Base-by-base conservation (phyloP, 1,140 invertebrate species). In the Steinernema feltiae region DNA sequence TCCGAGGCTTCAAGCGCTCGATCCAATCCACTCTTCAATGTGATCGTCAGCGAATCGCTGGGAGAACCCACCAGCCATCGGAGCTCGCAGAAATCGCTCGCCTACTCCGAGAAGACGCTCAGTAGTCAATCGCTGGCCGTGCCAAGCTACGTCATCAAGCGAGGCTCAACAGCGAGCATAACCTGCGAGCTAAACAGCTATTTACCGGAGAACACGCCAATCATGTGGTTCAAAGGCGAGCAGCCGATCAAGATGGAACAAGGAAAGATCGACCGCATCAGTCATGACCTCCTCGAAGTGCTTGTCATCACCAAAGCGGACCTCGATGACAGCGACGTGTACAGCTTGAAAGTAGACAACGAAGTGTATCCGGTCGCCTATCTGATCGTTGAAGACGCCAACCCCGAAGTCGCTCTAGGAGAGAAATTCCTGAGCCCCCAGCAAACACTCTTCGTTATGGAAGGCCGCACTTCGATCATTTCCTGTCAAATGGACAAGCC, bases 401-500 rank as follows among this genome's bases (percentile, higher is more conserved):
- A 72, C 32, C 2, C 30, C 18, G 81, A 82, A 31, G 53, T 30
- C 12, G 70, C 69, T n/a, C 24, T 32, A 27, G 73, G 21, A 2
- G 53, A 63, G 24, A 63, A 63, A 27, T 82, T 83, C 63, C 35
- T 82, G 0, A 75, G 79, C 15, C 76, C 80, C 30, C 82, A 82
- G 24, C 78, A 85, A 73, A 84, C 83, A 15, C 76, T 83, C 71
- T 84, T 84, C 76, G 83, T 86, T 30, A 85, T 84, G 82, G 82
- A 84, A 73, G 79, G 83, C 32, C 83, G 86, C 48, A 80, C 85
- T 17, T 78, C 84, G 32, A 78, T 82, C 29, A 74, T 84, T 31
- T 77, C 74, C 32, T 77, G 78, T 21, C 79, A 78, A 73, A 69
- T 82, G 30, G 73, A 72, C 41, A 72, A 79, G 24, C 46, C 75